A percentile compares a stretch with the other conserved stretches of the same genome.
Conservation (phyloP, 2,113 vertebrate genomes). For the Hippocampus barbouri region DNA sequence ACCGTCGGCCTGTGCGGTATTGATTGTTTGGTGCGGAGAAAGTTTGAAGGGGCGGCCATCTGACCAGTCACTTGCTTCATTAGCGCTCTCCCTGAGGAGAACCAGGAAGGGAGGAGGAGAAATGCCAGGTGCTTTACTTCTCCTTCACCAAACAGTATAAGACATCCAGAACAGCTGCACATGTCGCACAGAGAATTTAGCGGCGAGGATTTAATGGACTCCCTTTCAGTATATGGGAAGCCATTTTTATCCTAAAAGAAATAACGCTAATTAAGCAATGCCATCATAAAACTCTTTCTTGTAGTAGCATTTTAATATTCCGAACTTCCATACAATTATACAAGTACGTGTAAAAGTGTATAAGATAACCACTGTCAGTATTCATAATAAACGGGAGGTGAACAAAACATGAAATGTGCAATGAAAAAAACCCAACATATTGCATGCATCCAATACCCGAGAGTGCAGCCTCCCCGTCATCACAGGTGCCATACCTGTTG, state of each 20-base stretch:
- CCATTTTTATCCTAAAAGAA: not conserved
- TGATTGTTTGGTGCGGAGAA: conserved; percentile 55
- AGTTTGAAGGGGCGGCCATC: conserved; percentile 38
- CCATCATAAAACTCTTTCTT: not conserved
- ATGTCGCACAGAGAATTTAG: not conserved
- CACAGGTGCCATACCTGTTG: conserved; percentile 30
- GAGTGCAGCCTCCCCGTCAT: not conserved
- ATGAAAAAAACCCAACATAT: too few species aligned
- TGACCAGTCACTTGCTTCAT: conserved; percentile 61
- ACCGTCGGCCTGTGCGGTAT: conserved; percentile 46
- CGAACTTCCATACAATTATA: not conserved
- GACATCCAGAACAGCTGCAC: not conserved
- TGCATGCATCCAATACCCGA: not conserved
- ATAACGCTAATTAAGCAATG: not conserved
- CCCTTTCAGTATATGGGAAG: not conserved
- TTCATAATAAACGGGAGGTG: too few species aligned
- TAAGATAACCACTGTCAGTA: not conserved
- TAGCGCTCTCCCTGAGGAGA: conserved; percentile 47
- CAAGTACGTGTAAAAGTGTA: not conserved
- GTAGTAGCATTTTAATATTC: not conserved
- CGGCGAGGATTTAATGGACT: not conserved
- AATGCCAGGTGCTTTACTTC: conserved; percentile 32
- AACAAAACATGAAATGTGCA: too few species aligned
- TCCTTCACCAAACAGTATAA: conserved; percentile 37
- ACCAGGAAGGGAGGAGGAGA: conserved; percentile 14